Evolutionary conservation across 2,113 vertebrate species (phyloP), one percentile per base, ranked within the genome.

Genomic region (Cochlearius cochlearius): DNA sequence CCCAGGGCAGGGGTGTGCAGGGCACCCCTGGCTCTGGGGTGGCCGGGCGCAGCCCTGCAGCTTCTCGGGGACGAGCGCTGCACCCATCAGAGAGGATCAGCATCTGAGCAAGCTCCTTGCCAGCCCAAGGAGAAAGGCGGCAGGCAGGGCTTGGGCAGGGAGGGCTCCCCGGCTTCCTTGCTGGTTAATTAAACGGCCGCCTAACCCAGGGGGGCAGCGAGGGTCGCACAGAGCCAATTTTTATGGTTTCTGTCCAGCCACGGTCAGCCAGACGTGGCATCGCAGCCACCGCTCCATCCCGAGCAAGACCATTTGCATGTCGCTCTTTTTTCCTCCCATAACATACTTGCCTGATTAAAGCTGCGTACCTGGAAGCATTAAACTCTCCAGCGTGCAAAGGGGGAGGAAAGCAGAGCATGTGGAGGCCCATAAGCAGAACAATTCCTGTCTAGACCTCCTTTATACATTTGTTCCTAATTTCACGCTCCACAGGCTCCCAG

Each of bases 391-490:
- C 1, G 10, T 45, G 89, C 72, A 55, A 59, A 73, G 93, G 49
- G 74, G 72, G 73, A 74, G 17, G 86, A 88, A 90, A 67, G 66
- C 58, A 75, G 86, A 96, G 92, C 84, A n/a, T n/a, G 63, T 2
- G 26, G 97, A 92, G 63, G 94, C 95, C 94, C 94, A 82, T 50
- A 81, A 96, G 92, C 97, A 77, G 93, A 96, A 79, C 94, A 96
- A 98, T 98, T 98, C 98, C 98, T 98, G 98, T 98, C 98, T 98
- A 98, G 98, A 98, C 98, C 97, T 93, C 90, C 81, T 95, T 94
- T 95, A 91, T 96, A 98, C 98, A 98, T 98, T 98, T 98, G 98
- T 96, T 98, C 97, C 96, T 98, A 96, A 98, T 98, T 98, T 98
- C 98, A 98, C 25, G 96, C 98, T 98, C 98, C 50, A 32, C 88